phyloP scores from a whole-genome alignment of 1,140 invertebrate species.

The Hyposmocoma kahamanoa region DNA sequence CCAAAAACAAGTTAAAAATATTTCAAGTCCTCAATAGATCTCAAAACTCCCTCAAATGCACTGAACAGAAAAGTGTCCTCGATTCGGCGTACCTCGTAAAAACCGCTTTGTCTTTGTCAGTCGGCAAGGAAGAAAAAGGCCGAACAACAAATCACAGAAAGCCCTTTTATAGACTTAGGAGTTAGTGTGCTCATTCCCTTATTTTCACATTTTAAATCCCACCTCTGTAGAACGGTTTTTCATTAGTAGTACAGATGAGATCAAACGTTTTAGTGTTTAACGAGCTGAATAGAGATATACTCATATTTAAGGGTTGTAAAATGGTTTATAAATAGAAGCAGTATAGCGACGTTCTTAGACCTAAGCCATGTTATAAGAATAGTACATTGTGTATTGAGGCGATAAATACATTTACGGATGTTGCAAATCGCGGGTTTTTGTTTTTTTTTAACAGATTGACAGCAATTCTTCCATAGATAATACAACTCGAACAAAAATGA shows the following conservation, averaged over 20 bases:
- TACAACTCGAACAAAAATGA: too few relatives aligned
- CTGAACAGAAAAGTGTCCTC: conserved; percentile 26
- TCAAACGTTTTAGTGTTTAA: background rate
- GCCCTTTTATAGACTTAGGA: conserved; percentile 2
- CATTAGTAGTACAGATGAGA: background rate
- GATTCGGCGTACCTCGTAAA: conserved; percentile 22
- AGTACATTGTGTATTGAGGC: too few relatives aligned
- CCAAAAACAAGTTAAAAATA: conserved; percentile 4
- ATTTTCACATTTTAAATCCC: conserved; percentile 4
- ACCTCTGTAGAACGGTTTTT: background rate
- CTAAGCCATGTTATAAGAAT: too few relatives aligned
- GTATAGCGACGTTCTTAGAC: too few relatives aligned
- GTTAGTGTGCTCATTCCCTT: conserved; percentile 1
- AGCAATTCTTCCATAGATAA: too few relatives aligned
- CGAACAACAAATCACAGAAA: conserved; percentile 6
- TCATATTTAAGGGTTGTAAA: too few relatives aligned
- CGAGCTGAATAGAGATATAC: too few relatives aligned
- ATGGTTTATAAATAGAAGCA: too few relatives aligned
- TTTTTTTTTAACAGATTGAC: too few relatives aligned
- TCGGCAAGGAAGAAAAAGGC: conserved; percentile 1
- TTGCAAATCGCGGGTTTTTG: too few relatives aligned
- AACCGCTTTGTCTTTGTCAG: conserved; percentile 15
- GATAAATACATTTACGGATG: too few relatives aligned
- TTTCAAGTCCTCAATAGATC: conserved; percentile 9
- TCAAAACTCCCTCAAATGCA: conserved; percentile 18